Evolutionary conservation across 2,888 invertebrate species (phyloP).

Genomic region (Andrena chrysosceles): DNA sequence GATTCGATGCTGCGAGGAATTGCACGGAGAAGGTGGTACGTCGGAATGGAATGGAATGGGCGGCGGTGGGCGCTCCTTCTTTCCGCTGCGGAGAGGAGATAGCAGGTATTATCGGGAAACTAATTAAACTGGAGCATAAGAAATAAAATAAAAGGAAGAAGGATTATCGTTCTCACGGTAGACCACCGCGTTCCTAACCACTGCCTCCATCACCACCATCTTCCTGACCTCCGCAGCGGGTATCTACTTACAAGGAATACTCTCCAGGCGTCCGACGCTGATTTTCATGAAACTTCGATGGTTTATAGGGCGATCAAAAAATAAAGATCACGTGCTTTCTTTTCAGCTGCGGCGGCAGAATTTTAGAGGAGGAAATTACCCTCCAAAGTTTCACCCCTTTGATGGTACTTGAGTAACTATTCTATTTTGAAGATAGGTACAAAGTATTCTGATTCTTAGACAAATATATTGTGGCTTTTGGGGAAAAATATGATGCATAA

Average conservation of each 20-base stretch:
- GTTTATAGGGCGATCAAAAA: neutral
- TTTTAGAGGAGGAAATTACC: neutral
- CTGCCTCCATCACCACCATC: neutral
- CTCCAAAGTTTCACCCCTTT: too few relatives aligned
- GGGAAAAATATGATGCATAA: too few relatives aligned
- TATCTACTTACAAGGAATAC: constrained; percentile 12
- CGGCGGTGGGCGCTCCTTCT: constrained; percentile 51
- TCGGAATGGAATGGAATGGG: constrained; percentile 42
- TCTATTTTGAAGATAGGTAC: too few relatives aligned
- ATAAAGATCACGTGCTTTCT: neutral
- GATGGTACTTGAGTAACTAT: too few relatives aligned
- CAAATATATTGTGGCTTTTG: too few relatives aligned
- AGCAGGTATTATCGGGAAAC: constrained; percentile 81
- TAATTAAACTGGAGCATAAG: constrained; percentile 83
- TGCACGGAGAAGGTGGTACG: constrained; percentile 7
- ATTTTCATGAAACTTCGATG: neutral
- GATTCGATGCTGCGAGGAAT: constrained; percentile 37
- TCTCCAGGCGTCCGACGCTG: neutral
- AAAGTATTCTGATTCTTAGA: too few relatives aligned
- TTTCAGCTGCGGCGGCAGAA: neutral
- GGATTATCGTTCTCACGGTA: constrained; percentile 77
- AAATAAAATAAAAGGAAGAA: constrained; percentile 80
- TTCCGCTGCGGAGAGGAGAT: constrained; percentile 75
- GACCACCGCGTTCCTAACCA: constrained; percentile 27
- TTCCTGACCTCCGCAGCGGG: neutral